Conservation (phyloP, 2,797 vertebrate species). For the Sebastes nivosus region DNA sequence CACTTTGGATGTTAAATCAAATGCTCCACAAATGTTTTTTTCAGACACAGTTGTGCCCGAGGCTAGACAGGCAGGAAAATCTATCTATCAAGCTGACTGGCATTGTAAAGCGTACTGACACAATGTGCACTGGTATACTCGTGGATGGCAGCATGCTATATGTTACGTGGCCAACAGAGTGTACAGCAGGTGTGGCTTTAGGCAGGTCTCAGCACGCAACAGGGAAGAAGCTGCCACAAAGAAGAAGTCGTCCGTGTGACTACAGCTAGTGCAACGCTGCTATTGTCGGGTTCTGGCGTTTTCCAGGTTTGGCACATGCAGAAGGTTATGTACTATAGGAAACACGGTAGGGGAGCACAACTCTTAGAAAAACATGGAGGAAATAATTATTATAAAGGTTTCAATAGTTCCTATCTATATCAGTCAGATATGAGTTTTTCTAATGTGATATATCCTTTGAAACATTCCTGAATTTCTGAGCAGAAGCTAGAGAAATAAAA, state of each 20-base stretch:
- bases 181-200: constrained; percentile 20
- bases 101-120: constrained; percentile 37
- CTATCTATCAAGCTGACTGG: constrained; percentile 38
- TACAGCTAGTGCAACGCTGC: constrained; percentile 69
- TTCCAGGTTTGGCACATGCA: constrained; percentile 76
- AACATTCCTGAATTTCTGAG: constrained; percentile 52
- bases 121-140: constrained; percentile 32
- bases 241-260: constrained; percentile 27
- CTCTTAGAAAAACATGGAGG: constrained; percentile 22
- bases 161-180: constrained; percentile 25
- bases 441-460: constrained; percentile 36
- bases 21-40: constrained; percentile 17
- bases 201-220: constrained; percentile 16
- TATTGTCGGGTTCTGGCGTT: constrained; percentile 57
- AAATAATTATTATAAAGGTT: constrained; percentile 19
- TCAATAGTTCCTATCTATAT: constrained; percentile 16
- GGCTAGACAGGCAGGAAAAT: background rate
- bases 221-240: constrained; percentile 32
- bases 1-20: constrained; percentile 22
- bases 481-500: constrained; percentile 23
- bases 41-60: constrained; percentile 3
- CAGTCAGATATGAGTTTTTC: constrained; percentile 37
- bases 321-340: constrained; percentile 30
- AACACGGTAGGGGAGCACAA: constrained; percentile 17
- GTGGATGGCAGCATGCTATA: constrained; percentile 47